phyloP scores from a whole-genome alignment of 2,113 vertebrate genomes.

The Cygnus buccinator region DNA sequence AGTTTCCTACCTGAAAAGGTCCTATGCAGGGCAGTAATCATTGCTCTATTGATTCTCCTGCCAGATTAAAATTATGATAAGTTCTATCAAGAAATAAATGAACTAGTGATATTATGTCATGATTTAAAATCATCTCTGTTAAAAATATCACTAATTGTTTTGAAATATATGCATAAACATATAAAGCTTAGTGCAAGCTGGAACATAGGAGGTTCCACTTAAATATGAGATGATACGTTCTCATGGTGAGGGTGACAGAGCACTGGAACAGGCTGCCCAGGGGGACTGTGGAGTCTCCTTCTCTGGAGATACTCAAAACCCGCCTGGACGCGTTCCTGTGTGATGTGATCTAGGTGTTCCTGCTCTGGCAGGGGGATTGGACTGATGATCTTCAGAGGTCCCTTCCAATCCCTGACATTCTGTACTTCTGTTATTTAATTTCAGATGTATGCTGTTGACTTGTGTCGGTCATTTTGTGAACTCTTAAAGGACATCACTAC shows the following conservation, averaged over 20 bases:
- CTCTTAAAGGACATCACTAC: conserved; percentile 92
- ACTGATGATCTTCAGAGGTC: too few species aligned
- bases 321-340: too few species aligned
- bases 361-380: too few species aligned
- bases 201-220: too few species aligned
- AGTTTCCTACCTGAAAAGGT: neutral
- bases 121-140: neutral
- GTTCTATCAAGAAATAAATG: neutral
- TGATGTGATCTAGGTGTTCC: too few species aligned
- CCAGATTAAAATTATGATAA: neutral
- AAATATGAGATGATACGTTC: too few species aligned
- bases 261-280: too few species aligned
- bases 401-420: too few species aligned
- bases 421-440: conserved; percentile 36
- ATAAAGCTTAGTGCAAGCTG: neutral
- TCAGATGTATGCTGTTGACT: conserved; percentile 87
- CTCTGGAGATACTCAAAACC: too few species aligned
- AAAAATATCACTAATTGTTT: neutral
- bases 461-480: conserved; percentile 91
- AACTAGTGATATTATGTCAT: neutral
- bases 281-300: too few species aligned
- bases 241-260: too few species aligned
- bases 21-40: neutral
- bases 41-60: neutral
- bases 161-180: neutral